phyloP scores from a whole-genome alignment of 1,140 invertebrate species.

The Caenorhabditis latens region DNA sequence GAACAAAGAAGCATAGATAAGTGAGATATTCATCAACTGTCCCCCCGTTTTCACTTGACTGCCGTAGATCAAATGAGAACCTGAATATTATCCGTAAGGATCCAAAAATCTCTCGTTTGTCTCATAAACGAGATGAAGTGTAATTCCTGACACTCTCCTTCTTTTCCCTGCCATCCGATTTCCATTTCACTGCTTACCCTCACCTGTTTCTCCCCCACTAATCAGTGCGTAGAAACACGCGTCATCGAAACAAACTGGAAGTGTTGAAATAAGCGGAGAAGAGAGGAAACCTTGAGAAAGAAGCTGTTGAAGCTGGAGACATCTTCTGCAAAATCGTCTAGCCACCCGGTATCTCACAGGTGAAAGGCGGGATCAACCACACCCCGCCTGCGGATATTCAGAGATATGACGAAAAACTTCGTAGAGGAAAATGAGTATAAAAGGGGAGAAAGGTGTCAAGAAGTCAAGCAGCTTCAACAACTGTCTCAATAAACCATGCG shows the following conservation, averaged over 20 bases:
- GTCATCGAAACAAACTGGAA: conserved; percentile 51
- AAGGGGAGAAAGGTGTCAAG: background rate
- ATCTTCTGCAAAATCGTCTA: conserved; percentile 33
- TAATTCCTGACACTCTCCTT: conserved; percentile 10
- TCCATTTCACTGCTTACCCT: background rate
- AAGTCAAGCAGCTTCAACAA: conserved; percentile 4
- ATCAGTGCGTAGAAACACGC: conserved; percentile 25
- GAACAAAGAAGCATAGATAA: conserved; percentile 46
- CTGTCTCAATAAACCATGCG: conserved; percentile 3
- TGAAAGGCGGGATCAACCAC: conserved; percentile 33
- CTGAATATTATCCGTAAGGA: conserved; percentile 44
- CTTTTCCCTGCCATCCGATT: background rate
- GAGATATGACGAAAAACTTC: background rate
- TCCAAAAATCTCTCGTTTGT: conserved; percentile 21
- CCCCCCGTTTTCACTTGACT: background rate
- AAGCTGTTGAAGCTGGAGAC: background rate
- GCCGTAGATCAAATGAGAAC: conserved; percentile 20
- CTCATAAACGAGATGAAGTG: background rate
- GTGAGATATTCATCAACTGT: background rate
- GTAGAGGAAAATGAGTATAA: conserved; percentile 2
- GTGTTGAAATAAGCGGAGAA: background rate
- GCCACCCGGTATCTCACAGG: conserved; percentile 1
- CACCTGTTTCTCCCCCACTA: background rate
- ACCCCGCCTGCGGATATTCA: background rate
- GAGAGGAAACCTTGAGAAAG: background rate